Percentiles rank a stretch among this genome's conserved stretches.
phyloP scores from a whole-genome alignment of 2,797 vertebrate species.

The Lutjanus campechanus region DNA sequence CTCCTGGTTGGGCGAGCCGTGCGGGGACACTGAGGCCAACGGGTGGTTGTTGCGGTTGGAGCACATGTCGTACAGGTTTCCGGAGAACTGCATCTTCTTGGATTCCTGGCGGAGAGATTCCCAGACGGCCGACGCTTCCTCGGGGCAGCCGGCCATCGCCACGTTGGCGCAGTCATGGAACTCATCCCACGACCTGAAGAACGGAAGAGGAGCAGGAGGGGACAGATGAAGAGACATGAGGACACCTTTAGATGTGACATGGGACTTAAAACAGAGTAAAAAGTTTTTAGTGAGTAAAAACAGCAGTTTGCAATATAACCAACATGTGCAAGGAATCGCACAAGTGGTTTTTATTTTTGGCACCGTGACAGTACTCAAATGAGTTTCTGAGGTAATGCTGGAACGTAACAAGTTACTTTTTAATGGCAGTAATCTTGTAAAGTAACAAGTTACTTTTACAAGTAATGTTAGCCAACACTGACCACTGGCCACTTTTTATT shows the following conservation, averaged over 20 bases:
- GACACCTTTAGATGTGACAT: not conserved
- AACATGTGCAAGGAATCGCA: too few species aligned
- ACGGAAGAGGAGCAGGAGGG: not conserved
- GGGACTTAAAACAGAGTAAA: not conserved
- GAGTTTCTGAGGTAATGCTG: too few species aligned
- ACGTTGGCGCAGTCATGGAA: constrained; percentile 91
- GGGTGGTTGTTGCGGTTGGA: constrained; percentile 77
- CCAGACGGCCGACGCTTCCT: constrained; percentile 92
- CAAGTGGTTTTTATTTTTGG: too few species aligned
- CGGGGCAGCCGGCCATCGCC: constrained; percentile 90
- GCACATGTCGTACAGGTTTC: constrained; percentile 94
- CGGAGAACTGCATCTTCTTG: constrained; percentile 91
- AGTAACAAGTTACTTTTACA: too few species aligned
- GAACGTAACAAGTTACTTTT: too few species aligned
- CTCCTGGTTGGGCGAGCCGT: constrained; percentile 56
- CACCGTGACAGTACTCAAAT: too few species aligned
- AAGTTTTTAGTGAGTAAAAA: too few species aligned
- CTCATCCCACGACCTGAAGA: constrained; percentile 92
- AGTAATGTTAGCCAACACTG: too few species aligned
- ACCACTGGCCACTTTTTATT: too few species aligned
- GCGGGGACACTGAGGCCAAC: constrained; percentile 50
- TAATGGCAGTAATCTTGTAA: too few species aligned
- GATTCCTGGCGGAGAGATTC: constrained; percentile 94
- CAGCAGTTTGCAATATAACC: too few species aligned
- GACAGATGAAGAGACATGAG: not conserved